These are phyloP conservation scores for Spizaetus ornatus DNA, from an alignment of 2,113 vertebrate species.

Conservation along the genomic window DNA sequence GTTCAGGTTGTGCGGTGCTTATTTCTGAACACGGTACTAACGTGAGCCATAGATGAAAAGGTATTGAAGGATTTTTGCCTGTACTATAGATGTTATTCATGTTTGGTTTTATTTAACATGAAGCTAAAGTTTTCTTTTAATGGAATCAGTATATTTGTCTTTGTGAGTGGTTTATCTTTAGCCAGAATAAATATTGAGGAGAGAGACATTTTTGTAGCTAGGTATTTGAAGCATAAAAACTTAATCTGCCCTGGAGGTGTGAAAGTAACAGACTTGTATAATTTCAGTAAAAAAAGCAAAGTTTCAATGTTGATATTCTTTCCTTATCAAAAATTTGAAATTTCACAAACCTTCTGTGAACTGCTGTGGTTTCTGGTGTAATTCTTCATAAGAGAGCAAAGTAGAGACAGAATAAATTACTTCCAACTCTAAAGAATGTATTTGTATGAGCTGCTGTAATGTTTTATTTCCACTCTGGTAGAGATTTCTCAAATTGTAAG, in stretches of 20 bases:
- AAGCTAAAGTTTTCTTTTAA: not conserved
- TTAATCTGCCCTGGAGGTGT: not conserved
- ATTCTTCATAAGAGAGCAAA: not conserved
- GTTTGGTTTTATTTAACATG: not conserved
- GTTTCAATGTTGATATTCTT: not conserved
- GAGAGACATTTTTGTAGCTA: no score
- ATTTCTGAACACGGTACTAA: not conserved
- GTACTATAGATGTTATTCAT: not conserved
- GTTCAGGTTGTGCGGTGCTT: not conserved
- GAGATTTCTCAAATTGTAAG: not conserved
- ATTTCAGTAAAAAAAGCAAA: not conserved
- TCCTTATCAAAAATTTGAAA: not conserved
- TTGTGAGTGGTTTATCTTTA: not conserved
- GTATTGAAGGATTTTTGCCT: not conserved
- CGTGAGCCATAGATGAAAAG: not conserved
- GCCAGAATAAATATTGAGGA: not conserved
- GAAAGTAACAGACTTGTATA: not conserved
- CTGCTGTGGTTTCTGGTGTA: not conserved
- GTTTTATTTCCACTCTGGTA: not conserved
- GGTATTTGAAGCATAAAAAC: not conserved
- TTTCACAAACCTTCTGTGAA: not conserved
- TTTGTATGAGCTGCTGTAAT: not conserved
- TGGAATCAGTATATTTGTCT: not conserved
- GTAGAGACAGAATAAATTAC: not conserved
- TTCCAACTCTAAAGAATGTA: not conserved